These are phyloP conservation scores for Elysia chlorotica DNA, from an alignment of 1,140 invertebrate species.

Conservation along the genomic window DNA sequence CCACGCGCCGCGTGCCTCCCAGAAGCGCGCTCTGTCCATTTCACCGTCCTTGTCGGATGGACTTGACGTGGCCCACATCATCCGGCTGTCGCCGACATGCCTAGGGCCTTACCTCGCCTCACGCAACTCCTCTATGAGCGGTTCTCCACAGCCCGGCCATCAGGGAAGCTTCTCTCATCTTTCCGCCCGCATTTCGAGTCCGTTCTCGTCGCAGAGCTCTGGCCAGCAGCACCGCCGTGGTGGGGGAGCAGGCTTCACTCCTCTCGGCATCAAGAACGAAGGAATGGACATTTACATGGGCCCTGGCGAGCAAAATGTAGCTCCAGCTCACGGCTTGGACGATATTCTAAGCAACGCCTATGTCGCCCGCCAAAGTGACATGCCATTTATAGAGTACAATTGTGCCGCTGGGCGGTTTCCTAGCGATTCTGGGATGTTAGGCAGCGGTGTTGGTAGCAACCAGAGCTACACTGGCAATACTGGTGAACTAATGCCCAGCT, in stretches of 20 bases:
- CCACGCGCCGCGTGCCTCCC: conserved; percentile 35
- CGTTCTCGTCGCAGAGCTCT: conserved; percentile 34
- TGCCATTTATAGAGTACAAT: conserved; percentile 49
- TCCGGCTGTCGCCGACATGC: conserved; percentile 92
- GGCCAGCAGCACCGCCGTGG: conserved; percentile 39
- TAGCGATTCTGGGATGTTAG: too few species aligned
- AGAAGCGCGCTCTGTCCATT: conserved; percentile 87
- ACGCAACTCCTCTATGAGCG: conserved; percentile 66
- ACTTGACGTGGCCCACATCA: conserved; percentile 87
- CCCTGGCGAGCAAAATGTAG: conserved; percentile 39
- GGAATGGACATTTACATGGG: conserved; percentile 38
- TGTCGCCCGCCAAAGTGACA: conserved; percentile 49
- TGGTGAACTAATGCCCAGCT: background rate
- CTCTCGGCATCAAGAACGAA: conserved; percentile 33
- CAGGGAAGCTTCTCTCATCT: conserved; percentile 89
- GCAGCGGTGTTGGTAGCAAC: too few species aligned
- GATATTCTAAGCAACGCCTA: conserved; percentile 51
- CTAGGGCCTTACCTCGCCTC: conserved; percentile 88
- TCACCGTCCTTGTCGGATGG: conserved; percentile 90
- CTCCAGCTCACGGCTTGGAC: too few species aligned
- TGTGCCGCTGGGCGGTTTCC: conserved; percentile 6
- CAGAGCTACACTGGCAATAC: background rate
- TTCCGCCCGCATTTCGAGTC: conserved; percentile 73
- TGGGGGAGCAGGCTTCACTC: conserved; percentile 39
- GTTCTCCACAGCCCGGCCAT: conserved; percentile 37